Evolutionary conservation across 2,888 invertebrate species (phyloP).

Genomic region (Phortica magna): DNA sequence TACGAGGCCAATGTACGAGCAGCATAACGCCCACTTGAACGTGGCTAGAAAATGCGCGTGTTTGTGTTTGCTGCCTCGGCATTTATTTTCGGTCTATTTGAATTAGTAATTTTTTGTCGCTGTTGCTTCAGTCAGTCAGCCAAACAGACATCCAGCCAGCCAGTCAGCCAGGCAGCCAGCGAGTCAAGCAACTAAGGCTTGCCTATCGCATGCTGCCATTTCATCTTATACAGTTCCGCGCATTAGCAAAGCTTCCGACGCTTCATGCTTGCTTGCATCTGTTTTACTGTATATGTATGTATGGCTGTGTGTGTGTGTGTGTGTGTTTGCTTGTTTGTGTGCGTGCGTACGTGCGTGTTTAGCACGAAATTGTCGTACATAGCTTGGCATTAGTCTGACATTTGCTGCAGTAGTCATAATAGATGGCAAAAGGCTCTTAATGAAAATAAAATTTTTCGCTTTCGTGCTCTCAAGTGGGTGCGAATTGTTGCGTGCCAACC

Average conservation of each 20-base stretch:
- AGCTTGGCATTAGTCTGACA: constrained; percentile 30
- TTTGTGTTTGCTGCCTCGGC: constrained; percentile 10
- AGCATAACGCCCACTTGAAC: not conserved
- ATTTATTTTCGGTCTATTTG: constrained; percentile 27
- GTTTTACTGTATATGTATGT: not conserved
- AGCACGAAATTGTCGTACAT: constrained; percentile 28
- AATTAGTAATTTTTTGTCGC: constrained; percentile 22
- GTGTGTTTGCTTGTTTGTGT: not conserved
- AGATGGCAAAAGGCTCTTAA: constrained; percentile 50
- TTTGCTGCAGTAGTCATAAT: constrained; percentile 33
- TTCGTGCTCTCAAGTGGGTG: constrained; percentile 70
- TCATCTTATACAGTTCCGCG: constrained; percentile 7
- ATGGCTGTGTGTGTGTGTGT: not conserved
- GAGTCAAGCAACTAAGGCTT: not conserved
- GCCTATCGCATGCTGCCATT: not conserved
- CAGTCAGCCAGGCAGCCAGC: too few species aligned
- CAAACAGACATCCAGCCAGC: not conserved
- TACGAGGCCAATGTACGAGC: not conserved
- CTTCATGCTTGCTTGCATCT: constrained; percentile 9
- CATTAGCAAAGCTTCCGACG: constrained; percentile 16
- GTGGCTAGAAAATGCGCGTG: constrained; percentile 7
- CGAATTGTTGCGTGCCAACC: constrained; percentile 57
- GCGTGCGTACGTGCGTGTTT: constrained; percentile 17
- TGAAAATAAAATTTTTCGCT: constrained; percentile 71
- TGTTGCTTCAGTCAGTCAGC: not conserved